Conservation (phyloP, 2,888 invertebrate species). For the Netelia virgata region DNA sequence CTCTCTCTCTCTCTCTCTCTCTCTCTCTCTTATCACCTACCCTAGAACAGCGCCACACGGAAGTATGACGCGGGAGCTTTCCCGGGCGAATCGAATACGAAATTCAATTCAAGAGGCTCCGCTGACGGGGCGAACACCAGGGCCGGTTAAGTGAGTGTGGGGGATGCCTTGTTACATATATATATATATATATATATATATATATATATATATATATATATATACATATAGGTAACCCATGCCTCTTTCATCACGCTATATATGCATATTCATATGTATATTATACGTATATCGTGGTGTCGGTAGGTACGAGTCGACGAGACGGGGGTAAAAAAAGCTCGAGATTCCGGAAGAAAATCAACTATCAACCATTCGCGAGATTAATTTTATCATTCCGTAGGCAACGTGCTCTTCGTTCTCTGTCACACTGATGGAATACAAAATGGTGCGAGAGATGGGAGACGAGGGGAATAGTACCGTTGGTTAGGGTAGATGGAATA, state of each 20-base stretch:
- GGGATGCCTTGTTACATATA: constrained; percentile 12
- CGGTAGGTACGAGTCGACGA: not conserved
- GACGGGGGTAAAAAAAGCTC: constrained; percentile 30
- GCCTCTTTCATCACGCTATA: not conserved
- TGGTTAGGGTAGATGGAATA: constrained; percentile 26
- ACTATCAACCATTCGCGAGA: constrained; percentile 65
- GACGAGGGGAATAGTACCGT: no score
- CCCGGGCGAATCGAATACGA: constrained; percentile 64
- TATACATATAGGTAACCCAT: not conserved
- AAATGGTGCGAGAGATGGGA: constrained; percentile 9
- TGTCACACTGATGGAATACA: constrained; percentile 30
- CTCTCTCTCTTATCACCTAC: not conserved
- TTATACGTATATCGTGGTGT: constrained; percentile 8
- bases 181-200: constrained; percentile 30
- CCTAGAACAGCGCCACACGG: not conserved
- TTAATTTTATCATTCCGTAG: constrained; percentile 65
- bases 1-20: not conserved
- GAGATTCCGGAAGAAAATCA: constrained; percentile 63
- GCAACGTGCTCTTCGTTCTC: constrained; percentile 34
- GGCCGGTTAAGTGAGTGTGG: constrained; percentile 14
- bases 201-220: constrained; percentile 12
- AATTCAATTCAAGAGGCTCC: constrained; percentile 66
- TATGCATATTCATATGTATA: constrained; percentile 14
- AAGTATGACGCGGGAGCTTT: constrained; percentile 60
- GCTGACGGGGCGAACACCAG: constrained; percentile 39